Conservation (phyloP, 2,797 vertebrate species). For the Esox masquinongy region DNA sequence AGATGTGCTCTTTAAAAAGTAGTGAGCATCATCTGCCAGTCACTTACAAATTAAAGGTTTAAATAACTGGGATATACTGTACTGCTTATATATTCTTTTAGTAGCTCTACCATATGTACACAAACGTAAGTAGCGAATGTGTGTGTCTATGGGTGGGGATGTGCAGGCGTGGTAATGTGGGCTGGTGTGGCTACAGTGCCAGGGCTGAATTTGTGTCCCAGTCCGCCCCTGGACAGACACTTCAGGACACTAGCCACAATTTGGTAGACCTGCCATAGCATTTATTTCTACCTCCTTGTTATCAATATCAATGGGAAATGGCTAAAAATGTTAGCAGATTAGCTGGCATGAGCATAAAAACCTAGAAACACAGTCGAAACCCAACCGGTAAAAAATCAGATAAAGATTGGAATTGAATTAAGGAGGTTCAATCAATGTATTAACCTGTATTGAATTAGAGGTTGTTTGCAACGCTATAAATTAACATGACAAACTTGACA, state of each 20-base stretch:
- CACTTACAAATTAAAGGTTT: no score
- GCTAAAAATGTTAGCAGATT: not conserved
- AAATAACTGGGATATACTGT: no score
- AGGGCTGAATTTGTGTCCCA: no score
- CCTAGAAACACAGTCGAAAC: not conserved
- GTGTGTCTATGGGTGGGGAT: no score
- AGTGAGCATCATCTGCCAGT: no score
- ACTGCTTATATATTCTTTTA: no score
- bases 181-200: no score
- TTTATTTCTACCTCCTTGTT: not conserved
- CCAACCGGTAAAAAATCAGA: not conserved
- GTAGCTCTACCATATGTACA: no score
- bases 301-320: not conserved
- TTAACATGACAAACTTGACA: not conserved
- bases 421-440: not conserved
- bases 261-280: not conserved
- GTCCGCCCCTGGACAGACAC: not conserved
- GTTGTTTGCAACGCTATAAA: not conserved
- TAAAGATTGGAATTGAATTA: slow-evolving; percentile 6
- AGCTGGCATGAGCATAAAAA: not conserved
- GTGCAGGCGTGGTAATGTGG: no score
- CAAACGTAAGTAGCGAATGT: no score
- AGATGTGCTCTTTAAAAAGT: no score
- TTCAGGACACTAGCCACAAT: not conserved
- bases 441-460: not conserved